Base-by-base conservation (phyloP, 1,140 invertebrate genomes). In the Diprion similis region DNA sequence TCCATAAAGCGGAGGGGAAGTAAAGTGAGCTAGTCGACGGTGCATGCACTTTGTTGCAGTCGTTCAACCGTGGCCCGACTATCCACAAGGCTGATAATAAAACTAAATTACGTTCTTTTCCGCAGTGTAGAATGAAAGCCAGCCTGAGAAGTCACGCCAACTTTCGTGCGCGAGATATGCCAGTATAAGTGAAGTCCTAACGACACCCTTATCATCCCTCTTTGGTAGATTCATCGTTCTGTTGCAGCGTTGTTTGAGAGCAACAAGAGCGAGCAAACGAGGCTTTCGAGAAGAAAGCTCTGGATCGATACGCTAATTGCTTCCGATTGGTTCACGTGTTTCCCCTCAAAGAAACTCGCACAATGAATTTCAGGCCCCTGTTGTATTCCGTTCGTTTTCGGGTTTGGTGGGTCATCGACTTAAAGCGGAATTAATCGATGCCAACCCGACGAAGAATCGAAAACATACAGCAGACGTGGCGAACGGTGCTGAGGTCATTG, bases 1-100 rank as follows among this genome's bases (percentile, higher is more conserved):
- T 59, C 9, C 51, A 59, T 8, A 45, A 68, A 10, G 15, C 24
- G 65, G 48, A 10, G 66, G 65, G 51, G 15, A 47, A 45, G 65
- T n/a, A 46, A 73, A 48, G 45, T 18, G 78, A 79, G 76, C 76
- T 45, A 66, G 67, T 71, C 68, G 65, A 37, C 73, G 74, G 72
- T 75, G 77, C 75, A 78, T 79, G 72, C 76, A 78, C 76, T 76
- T 81, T 78, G 68, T 74, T 76, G 79, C 74, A 78, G 75, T 76
- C 81, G 78, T 83, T 80, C 79, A 77, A 75, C 77, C 75, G 76
- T 74, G 51, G 11, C 51, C 0, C 51, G 51, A 9, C 11, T 59
- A 15, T 59, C 51, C 51, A 9, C 51, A 59, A 59, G 51, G 51
- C n/a, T 59, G 51, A 59, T 59, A 59, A 59, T 59, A 59, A 59